A percentile compares a stretch with the other conserved stretches of the same genome.
Conservation (phyloP, 2,888 invertebrate genomes). For the Tenthredo notha region DNA sequence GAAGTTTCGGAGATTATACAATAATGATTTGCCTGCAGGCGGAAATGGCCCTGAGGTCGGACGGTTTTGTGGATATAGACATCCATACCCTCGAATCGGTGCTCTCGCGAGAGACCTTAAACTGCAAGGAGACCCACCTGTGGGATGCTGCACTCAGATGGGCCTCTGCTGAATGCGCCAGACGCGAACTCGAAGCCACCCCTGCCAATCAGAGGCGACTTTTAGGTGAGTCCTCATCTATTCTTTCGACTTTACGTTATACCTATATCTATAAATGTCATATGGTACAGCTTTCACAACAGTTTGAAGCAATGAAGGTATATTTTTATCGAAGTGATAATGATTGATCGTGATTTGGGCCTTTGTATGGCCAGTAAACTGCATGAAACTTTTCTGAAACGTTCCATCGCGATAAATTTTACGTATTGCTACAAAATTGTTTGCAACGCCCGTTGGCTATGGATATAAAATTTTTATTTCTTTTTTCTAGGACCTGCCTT, state of each 20-base stretch:
- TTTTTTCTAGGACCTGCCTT: slow-evolving; percentile 80
- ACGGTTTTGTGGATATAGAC: slow-evolving; percentile 98
- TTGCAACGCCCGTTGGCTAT: background rate
- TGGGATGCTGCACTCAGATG: slow-evolving; percentile 95
- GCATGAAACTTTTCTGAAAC: slow-evolving; percentile 51
- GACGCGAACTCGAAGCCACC: slow-evolving; percentile 90
- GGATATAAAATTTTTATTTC: slow-evolving; percentile 41
- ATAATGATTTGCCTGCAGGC: slow-evolving; percentile 82
- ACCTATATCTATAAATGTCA: background rate
- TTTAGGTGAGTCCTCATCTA: slow-evolving; percentile 66
- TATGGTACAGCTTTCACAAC: background rate
- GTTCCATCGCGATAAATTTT: slow-evolving; percentile 32
- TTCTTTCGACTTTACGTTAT: background rate
- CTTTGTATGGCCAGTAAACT: background rate
- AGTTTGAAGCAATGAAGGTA: slow-evolving; percentile 2
- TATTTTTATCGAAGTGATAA: slow-evolving; percentile 39
- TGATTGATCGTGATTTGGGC: slow-evolving; percentile 28
- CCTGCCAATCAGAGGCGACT: slow-evolving; percentile 83
- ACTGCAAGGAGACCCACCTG: slow-evolving; percentile 95
- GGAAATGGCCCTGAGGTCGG: slow-evolving; percentile 96
- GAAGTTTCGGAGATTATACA: slow-evolving; percentile 20
- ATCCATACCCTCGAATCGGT: slow-evolving; percentile 95
- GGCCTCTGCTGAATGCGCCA: slow-evolving; percentile 94
- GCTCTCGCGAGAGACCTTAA: slow-evolving; percentile 94
- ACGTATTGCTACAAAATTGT: background rate